Evolutionary conservation across 2,113 vertebrate genomes (phyloP), one percentile per base, ranked within the genome.

Genomic region (Lepisosteus oculatus): DNA sequence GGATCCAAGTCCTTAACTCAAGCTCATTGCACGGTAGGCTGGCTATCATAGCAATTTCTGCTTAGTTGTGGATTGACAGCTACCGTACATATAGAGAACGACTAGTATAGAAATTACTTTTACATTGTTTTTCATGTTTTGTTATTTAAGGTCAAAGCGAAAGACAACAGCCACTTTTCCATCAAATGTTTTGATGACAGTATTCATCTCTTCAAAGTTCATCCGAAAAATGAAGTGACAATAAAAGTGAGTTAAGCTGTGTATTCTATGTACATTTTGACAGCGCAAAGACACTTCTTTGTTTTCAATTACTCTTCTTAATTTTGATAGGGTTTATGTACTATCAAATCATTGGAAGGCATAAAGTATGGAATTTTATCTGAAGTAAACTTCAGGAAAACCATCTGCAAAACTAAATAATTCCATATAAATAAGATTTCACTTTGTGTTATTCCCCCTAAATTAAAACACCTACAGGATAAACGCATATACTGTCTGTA

Each of bases 121-220:
- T 14, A 43, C 3, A 54, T 5, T 62, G n/a, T 56, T 42, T 71
- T n/a, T 72, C 70, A 7, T 69, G 2, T 3, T 81, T 43, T 75
- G 67, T 81, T 29, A 68, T 45, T 77, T 81, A 84, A 99, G 97
- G 89, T 94, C 61, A 94, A 93, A 85, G 85, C 90, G 68, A 92
- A 88, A 82, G 95, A 97, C 62, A 80, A 74, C 81, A 89, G 87
- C 82, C 91, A 93, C 74, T 96, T 99, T 78, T 96, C 93, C 15
- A 81, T 99, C 74, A 95, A 94, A 78, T 99, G 94, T 81, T 99
- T 97, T 72, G 97, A 99, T 83, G 93, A 97, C 81, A 96, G 94
- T 13, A 74, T 97, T 82, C 95, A 96, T 87, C 87, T 95, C 81
- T 99, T 98, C 86, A 95, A 96, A 89, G 93, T 98, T 13, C 90